Evolutionary conservation across 2,797 vertebrate species (phyloP), one percentile per base, ranked within the genome.

Genomic region (Arnoldichthys spilopterus): DNA sequence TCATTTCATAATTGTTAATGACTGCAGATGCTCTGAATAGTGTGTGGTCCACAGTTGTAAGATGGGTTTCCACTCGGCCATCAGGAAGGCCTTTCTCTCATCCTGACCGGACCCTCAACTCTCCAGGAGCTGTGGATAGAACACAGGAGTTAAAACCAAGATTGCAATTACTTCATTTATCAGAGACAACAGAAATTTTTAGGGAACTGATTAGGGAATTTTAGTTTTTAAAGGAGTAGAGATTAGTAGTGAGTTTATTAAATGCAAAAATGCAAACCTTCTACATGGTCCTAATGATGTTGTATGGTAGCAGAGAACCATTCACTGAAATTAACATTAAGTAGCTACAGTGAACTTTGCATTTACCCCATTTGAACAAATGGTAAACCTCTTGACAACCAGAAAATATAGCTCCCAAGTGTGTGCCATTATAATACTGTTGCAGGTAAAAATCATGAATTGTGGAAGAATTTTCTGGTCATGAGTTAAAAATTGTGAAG

Each of bases 71-170:
- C 85, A 47, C 26, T 90, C 89, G 91, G 40, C 76, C 64, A 68
- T 78, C 12, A 74, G 85, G 69, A 83, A 45, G 43, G 43, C 53
- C 77, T 86, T 76, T 76, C 71, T 79, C 64, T 76, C 81, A 80
- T 86, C 87, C 87, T 90, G 87, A 85, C 87, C 61, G 87, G 89
- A 87, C 82, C 93, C 93, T 98, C 95, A 96, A 92, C 95, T 98
- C 91, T 96, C 94, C 86, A 95, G 94, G 90, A 96, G 93, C 97
- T 98, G 93, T 78, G 62, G 54, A 88, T 72, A 86, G 4, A 81
- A 76, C 15, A 43, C 22, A 26, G 20, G 7, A 43, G 62, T 1
- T 13, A 22, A n/a, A 54, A 1, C 53, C 22, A 56, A 56, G 53
- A 56, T 16, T 13, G 15, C 43, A 13, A 45, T 6, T 4, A 43